Evolutionary conservation across 2,797 vertebrate species (phyloP), one percentile per base, ranked within the genome.

Genomic region (Anniella stebbinsi): DNA sequence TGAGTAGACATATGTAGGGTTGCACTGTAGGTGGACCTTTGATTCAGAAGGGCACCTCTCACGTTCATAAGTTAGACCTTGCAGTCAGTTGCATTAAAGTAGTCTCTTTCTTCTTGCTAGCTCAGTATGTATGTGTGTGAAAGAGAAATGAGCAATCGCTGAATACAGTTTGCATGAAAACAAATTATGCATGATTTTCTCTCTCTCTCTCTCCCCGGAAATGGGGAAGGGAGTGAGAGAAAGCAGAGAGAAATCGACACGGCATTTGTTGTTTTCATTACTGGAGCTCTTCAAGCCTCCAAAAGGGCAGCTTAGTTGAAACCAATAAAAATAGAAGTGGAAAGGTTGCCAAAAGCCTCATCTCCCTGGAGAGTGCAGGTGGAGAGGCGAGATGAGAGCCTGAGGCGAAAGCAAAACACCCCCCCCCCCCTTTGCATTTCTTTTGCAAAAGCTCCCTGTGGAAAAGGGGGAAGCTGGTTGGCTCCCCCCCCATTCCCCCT

Each of bases 331-430:
- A 94, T 51, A 60, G 90, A 96, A 94, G 96, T 13, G 89, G 94
- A 95, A 92, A 92, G 77, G 91, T 97, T 97, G 97, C 97, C 97
- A 97, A 97, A 91, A 97, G 94, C 93, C 94, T 96, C 93, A 94
- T 96, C 96, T 98, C 97, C 97, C 97, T 72, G 93, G 96, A 92
- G 97, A 97, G 97, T 82, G 85, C 98, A 98, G 98, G 97, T 98
- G 97, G 97, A 97, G 96, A 96, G 95, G 96, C 92, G 95, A 95
- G 97, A 96, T 96, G 96, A 94, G 96, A 95, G 96, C 96, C n/a
- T 89, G 36, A 15, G 96, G 96, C 93, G 83, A 92, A 95, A 93
- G 91, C 70, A 87, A 90, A 93, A 67, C 75, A 51, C 45, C 25
- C 63, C 15, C 25, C 25, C 33, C 12, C 11, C 3, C 54, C 95